Base-by-base conservation (phyloP, 2,797 vertebrate genomes). In the Diplodus sargus region DNA sequence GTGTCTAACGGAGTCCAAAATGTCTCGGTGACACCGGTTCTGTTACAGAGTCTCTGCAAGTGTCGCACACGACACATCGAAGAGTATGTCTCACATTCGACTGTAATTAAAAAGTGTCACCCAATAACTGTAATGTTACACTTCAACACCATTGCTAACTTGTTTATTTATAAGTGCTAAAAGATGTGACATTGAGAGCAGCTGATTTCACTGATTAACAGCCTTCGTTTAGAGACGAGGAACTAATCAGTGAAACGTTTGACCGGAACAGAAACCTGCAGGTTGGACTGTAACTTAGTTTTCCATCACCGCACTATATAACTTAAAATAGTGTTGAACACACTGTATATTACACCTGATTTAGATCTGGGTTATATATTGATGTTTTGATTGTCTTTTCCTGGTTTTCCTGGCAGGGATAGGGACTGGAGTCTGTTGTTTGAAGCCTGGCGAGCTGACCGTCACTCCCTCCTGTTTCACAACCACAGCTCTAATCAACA, bases 191-290 rank as follows among this genome's bases (percentile, higher is more conserved):
- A 58, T 2, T 67, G 65, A 74, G 48, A 75, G 47, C 70, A 76
- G 61, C 74, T 62, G 59, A 72, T 68, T 66, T 70, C 58, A 20
- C 81, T 78, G 22, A 81, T 75, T 73, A 76, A 56, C 75, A 67
- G 5, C 58, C 56, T 70, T 45, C 39, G 5, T 43, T 67, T 4
- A 22, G 34, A 48, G 30, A 57, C 5, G n/a, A 65, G 3, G 60
- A 47, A 16, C 71, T 22, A 67, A 76, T 34, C 14, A 54, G 56
- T 28, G 34, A 43, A 22, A 64, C 0, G 51, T 34, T 66, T 34
- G 42, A 54, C 0, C 10, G 48, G 6, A 48, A 18, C 54, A 64
- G 17, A 51, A 59, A 67, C 8, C 59, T 22, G 45, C 39, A 39
- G 39, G 39, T 39, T 11, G 39, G 39, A 39, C 39, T 39, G 39